phyloP scores from a whole-genome alignment of 2,113 vertebrate species.

The Gymnocephalus cernua region DNA sequence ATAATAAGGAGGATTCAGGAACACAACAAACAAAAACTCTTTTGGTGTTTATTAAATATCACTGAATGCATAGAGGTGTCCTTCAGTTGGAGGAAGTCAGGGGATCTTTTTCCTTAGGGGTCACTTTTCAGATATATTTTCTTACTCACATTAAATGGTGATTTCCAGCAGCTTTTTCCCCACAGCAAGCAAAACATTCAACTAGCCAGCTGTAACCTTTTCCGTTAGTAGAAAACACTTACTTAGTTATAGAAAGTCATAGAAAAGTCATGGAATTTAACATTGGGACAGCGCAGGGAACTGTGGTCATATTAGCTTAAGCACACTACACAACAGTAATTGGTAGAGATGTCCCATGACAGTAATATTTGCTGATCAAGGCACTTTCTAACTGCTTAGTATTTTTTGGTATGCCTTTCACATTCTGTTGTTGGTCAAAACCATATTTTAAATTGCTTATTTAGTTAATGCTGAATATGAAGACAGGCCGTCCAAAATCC shows the following conservation, averaged over 20 bases:
- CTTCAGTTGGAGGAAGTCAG: conserved; percentile 7
- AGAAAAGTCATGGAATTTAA: conserved; percentile 2
- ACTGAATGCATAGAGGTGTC: not conserved
- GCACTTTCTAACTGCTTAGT: not conserved
- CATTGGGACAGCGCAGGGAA: not conserved
- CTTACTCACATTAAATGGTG: conserved; percentile 1
- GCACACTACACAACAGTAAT: not conserved
- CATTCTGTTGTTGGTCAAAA: not conserved
- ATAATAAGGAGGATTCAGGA: conserved; percentile 8
- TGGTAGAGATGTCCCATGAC: not conserved
- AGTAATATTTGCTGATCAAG: not conserved
- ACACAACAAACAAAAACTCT: conserved; percentile 6
- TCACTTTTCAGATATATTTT: conserved; percentile 42
- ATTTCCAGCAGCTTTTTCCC: conserved; percentile 28
- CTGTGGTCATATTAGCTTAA: not conserved
- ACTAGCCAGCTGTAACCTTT: not conserved
- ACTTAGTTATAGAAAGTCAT: conserved; percentile 17
- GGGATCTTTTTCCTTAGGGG: conserved; percentile 18
- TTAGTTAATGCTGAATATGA: not conserved
- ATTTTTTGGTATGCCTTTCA: not conserved
- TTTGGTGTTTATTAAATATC: not conserved
- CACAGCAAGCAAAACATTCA: conserved; percentile 12
- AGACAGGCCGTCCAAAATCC: not conserved
- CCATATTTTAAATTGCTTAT: not conserved
- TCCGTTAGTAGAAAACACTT: not conserved